Base-by-base conservation (phyloP, 2,113 vertebrate species). In the Patagioenas fasciata region DNA sequence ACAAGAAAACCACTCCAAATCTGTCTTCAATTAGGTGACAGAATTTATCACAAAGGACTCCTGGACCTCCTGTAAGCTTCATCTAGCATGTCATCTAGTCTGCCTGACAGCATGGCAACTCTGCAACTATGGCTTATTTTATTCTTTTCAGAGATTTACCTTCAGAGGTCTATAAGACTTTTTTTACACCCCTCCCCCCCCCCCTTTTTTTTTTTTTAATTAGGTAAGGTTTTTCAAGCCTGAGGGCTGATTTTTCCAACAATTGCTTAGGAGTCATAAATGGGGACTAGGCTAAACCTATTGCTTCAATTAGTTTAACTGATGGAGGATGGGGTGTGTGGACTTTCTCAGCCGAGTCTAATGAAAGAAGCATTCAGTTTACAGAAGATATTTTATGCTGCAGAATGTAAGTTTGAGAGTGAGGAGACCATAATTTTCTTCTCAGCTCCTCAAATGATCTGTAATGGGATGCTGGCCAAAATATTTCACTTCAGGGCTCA, bases 271-370 rank as follows among this genome's bases (percentile, higher is more conserved):
- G 77, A 92, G 60, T 87, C 60, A 74, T 80, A 44, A 90, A 81
- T 80, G 71, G 32, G 60, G 48, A 67, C 64, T 72, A 93, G 62
- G 70, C 73, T 96, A 93, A 96, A 38, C 56, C 72, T 92, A 69
- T 75, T 96, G 67, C 72, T 95, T 96, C 95, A 92, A 80, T 96
- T 97, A 96, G 62, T 77, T 96, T 97, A 97, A 97, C 92, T 97
- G 85, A 97, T 96, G 80, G 77, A 93, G 92, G 50, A 80, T 89
- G 40, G 79, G 20, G 40, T 86, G 40, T 94, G 73, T 86, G 91
- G 79, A 93, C 97, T 97, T 97, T 80, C 89, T 95, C 73, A 94
- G 48, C 72, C 69, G 75, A 97, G 42, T 58, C 86, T 89, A 88
- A 79, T 95, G 86, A 98, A 88, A 95, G 53, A 95, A 93, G 42